A percentile compares a stretch with the other conserved stretches of the same genome.
Evolutionary conservation across 2,888 invertebrate species (phyloP).

Genomic region (Lordiphosa andalusiaca): DNA sequence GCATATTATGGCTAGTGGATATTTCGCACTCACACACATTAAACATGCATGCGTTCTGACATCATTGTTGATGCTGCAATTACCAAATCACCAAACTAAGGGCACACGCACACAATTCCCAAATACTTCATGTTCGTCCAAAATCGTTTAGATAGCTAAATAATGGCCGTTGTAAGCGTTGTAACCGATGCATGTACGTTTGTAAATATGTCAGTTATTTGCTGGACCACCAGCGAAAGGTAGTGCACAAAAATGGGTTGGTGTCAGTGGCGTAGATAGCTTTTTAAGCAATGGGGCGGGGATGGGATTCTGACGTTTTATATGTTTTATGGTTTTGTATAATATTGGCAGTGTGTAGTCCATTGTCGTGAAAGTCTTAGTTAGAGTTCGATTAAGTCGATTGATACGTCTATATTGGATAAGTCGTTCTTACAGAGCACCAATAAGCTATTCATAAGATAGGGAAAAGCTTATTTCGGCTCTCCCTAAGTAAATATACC

Average conservation of each 20-base stretch:
- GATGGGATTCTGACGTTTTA: too few species aligned
- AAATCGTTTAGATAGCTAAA: slow-evolving; percentile 69
- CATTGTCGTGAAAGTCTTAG: too few species aligned
- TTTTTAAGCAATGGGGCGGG: too few species aligned
- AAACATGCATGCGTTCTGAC: slow-evolving; percentile 35
- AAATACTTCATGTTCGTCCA: slow-evolving; percentile 30
- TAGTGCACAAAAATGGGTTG: not conserved
- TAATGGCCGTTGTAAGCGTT: slow-evolving; percentile 43
- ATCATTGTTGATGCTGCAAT: slow-evolving; percentile 44
- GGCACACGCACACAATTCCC: slow-evolving; percentile 37
- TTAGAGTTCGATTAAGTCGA: too few species aligned
- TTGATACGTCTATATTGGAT: too few species aligned
- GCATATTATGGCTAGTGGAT: slow-evolving; percentile 36
- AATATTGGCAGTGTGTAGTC: too few species aligned
- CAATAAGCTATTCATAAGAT: too few species aligned
- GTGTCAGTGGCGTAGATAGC: too few species aligned
- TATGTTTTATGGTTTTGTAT: too few species aligned
- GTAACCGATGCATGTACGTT: not conserved
- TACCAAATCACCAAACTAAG: slow-evolving; percentile 27
- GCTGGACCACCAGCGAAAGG: slow-evolving; percentile 4
- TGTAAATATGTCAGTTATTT: slow-evolving; percentile 41
- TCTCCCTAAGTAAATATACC: too few species aligned
- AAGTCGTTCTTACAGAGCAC: too few species aligned
- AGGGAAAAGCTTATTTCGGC: too few species aligned
- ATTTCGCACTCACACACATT: slow-evolving; percentile 18